phyloP scores from a whole-genome alignment of 2,888 invertebrate species.

The Kryphioiulus occultus region DNA sequence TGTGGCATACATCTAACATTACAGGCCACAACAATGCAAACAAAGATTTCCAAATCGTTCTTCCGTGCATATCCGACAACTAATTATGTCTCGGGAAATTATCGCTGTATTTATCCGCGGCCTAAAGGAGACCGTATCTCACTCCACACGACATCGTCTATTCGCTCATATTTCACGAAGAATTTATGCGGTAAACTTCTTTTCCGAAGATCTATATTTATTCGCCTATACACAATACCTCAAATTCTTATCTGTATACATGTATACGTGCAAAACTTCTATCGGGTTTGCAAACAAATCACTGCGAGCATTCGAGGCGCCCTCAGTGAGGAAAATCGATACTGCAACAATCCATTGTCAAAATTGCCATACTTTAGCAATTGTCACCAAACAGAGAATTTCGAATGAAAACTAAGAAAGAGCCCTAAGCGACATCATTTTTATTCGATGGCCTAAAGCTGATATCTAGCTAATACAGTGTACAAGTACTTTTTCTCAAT shows the following conservation, averaged over 20 bases:
- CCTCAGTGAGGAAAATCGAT: background rate
- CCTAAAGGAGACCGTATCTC: background rate
- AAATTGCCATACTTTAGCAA: background rate
- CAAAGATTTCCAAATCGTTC: conserved; percentile 16
- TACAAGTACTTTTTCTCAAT: too few species aligned
- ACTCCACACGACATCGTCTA: background rate
- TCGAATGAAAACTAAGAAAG: background rate
- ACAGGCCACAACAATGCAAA: conserved; percentile 6
- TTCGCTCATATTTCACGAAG: background rate
- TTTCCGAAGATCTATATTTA: background rate
- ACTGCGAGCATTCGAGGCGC: background rate
- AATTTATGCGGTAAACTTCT: background rate
- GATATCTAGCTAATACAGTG: too few species aligned
- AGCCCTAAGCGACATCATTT: background rate
- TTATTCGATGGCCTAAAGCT: background rate
- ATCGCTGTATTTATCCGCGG: background rate
- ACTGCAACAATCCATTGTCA: conserved; percentile 4
- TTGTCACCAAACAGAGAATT: background rate
- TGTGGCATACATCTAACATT: background rate
- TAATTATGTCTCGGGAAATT: background rate
- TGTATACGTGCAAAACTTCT: background rate
- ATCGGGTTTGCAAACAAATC: background rate
- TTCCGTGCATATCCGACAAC: conserved; percentile 23
- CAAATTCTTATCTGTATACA: background rate
- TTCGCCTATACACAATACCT: conserved; percentile 23